Conservation (phyloP, 2,888 invertebrate species). For the Leptothorax acervorum region DNA sequence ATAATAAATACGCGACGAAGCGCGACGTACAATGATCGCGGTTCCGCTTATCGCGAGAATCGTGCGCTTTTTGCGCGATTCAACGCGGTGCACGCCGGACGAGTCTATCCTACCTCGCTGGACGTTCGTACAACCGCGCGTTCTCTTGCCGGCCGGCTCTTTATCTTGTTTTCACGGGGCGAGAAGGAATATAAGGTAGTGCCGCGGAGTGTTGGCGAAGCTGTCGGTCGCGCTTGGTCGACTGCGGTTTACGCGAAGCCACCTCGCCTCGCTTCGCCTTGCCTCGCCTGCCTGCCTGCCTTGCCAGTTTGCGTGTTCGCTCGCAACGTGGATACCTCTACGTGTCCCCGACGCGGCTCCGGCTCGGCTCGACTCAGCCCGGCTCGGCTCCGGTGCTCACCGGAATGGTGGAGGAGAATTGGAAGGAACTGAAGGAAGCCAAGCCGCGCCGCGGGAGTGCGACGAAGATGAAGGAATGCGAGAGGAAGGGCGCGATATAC, state of each 20-base stretch:
- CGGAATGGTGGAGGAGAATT: constrained; percentile 69
- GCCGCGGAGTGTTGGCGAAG: constrained; percentile 83
- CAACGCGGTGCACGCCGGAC: constrained; percentile 26
- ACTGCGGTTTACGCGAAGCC: constrained; percentile 83
- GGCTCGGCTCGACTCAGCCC: constrained; percentile 71
- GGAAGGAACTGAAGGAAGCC: constrained; percentile 47
- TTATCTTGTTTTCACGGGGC: constrained; percentile 75
- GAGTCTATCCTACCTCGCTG: constrained; percentile 29
- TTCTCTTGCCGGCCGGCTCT: constrained; percentile 64
- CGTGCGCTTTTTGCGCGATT: constrained; percentile 66
- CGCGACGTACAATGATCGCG: constrained; percentile 40
- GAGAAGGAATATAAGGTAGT: constrained; percentile 77
- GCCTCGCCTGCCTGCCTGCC: constrained; percentile 78
- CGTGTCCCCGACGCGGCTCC: constrained; percentile 82
- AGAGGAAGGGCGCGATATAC: constrained; percentile 59
- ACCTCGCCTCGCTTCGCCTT: constrained; percentile 80
- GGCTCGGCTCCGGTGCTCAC: constrained; percentile 72
- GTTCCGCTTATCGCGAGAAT: constrained; percentile 71
- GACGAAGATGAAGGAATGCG: constrained; percentile 59
- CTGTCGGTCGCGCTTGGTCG: constrained; percentile 84
- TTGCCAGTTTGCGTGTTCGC: constrained; percentile 83
- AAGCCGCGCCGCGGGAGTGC: constrained; percentile 62
- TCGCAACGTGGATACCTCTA: constrained; percentile 78
- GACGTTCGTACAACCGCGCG: constrained; percentile 1
- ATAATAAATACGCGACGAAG: constrained; percentile 72